Percentiles rank a stretch among this genome's conserved stretches.
Conservation (phyloP, 1,140 invertebrate genomes). For the Bombus haemorrhoidalis region DNA sequence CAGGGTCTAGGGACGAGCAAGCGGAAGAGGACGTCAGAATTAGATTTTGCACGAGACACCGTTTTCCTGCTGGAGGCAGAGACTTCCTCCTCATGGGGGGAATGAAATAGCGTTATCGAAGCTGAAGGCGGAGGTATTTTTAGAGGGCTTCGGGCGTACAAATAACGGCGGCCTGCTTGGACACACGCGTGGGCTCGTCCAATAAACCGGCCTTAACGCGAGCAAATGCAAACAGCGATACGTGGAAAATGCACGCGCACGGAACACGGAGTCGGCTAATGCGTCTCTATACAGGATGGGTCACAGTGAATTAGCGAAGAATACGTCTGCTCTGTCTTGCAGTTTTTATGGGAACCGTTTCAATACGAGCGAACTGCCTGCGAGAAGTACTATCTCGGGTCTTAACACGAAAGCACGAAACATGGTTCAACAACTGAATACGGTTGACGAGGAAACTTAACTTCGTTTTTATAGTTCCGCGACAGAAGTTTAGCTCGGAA, state of each 20-base stretch:
- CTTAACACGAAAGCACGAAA: not conserved
- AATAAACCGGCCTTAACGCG: not conserved
- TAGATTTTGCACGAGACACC: constrained; percentile 66
- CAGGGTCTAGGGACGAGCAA: constrained; percentile 53
- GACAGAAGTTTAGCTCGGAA: not conserved
- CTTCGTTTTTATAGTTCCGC: too few species aligned
- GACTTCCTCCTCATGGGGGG: not conserved
- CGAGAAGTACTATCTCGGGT: not conserved
- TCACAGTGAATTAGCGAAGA: not conserved
- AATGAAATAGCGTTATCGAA: constrained; percentile 63
- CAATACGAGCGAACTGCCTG: not conserved
- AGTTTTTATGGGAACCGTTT: not conserved
- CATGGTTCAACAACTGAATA: not conserved
- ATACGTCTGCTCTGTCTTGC: not conserved
- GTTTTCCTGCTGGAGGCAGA: constrained; percentile 49
- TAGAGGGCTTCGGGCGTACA: constrained; percentile 41
- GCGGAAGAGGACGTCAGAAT: constrained; percentile 56
- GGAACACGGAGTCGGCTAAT: not conserved
- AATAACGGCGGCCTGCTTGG: constrained; percentile 41
- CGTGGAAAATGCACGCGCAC: not conserved
- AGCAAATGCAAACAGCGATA: constrained; percentile 2
- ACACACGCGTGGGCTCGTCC: not conserved
- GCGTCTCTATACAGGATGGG: not conserved
- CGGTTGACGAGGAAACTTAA: too few species aligned
- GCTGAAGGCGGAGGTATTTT: constrained; percentile 41